A percentile compares a stretch with the other conserved stretches of the same genome.
Evolutionary conservation across 2,888 invertebrate species (phyloP).

Genomic region (Pimpla rufipes): DNA sequence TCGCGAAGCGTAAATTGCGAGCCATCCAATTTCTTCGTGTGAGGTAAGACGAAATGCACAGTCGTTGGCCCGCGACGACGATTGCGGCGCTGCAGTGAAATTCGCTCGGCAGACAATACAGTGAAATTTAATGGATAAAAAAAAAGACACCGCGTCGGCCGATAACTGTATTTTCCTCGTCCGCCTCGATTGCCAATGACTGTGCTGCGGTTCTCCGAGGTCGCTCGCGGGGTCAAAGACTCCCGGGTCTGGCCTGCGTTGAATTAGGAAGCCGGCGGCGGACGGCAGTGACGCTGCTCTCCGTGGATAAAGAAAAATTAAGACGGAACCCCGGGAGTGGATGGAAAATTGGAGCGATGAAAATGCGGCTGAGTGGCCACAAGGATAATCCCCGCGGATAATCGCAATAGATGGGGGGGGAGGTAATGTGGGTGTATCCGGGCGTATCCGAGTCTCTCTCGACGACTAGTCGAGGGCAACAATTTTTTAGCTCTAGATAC

Average conservation of each 20-base stretch:
- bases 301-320: conserved; percentile 60
- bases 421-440: conserved; percentile 24
- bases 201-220: too few species aligned
- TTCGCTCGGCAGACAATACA: not conserved
- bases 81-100: not conserved
- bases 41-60: not conserved
- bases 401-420: conserved; percentile 65
- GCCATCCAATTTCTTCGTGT: conserved; percentile 68
- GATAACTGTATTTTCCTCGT: not conserved
- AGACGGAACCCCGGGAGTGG: conserved; percentile 16
- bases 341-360: conserved; percentile 42
- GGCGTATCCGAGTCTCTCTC: conserved; percentile 2
- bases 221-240: conserved; percentile 14
- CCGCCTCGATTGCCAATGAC: not conserved
- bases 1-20: conserved; percentile 72
- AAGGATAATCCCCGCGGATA: conserved; percentile 68
- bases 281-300: conserved; percentile 17
- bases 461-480: not conserved
- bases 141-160: not conserved
- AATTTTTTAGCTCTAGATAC: not conserved
- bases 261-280: conserved; percentile 5
- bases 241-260: not conserved
- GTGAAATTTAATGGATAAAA: not conserved
- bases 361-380: conserved; percentile 42
- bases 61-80: conserved; percentile 3